phyloP scores from a whole-genome alignment of 2,113 vertebrate species.

The Pterophyllum scalare region DNA sequence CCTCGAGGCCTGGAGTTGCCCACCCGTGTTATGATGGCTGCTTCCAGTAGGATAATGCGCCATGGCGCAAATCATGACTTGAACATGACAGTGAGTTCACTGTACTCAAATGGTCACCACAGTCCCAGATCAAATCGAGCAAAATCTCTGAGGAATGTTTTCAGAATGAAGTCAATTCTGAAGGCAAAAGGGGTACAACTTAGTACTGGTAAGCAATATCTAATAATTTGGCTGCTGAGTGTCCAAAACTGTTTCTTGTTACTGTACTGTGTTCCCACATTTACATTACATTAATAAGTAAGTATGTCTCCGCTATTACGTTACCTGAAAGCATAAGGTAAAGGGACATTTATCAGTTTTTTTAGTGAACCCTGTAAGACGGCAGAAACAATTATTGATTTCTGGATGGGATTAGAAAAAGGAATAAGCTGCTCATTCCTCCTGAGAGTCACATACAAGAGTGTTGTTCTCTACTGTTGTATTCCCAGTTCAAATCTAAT shows the following conservation, averaged over 20 bases:
- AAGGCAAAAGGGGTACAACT: neutral
- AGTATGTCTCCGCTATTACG: neutral
- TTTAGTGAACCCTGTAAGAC: neutral
- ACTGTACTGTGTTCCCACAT: neutral
- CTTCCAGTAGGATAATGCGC: too few species aligned
- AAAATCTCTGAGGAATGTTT: too few species aligned
- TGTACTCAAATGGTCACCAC: too few species aligned
- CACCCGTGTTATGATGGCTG: too few species aligned
- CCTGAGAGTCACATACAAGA: conserved; percentile 39
- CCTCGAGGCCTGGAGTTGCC: too few species aligned
- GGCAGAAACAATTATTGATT: neutral
- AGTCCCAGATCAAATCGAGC: too few species aligned
- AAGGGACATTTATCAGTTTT: conserved; percentile 19
- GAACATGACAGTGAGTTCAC: too few species aligned
- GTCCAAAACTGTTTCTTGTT: neutral
- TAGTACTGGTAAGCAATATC: neutral
- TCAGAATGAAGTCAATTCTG: too few species aligned
- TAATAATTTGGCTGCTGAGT: neutral
- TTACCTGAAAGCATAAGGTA: neutral
- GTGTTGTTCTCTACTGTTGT: conserved; percentile 13
- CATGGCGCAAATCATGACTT: too few species aligned
- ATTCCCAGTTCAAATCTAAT: conserved; percentile 40
- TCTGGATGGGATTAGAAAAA: conserved; percentile 31
- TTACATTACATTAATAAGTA: neutral
- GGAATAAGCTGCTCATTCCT: conserved; percentile 32